A percentile compares a stretch with the other conserved stretches of the same genome.
Conservation (phyloP, 2,888 invertebrate genomes). For the Tineola bisselliella region DNA sequence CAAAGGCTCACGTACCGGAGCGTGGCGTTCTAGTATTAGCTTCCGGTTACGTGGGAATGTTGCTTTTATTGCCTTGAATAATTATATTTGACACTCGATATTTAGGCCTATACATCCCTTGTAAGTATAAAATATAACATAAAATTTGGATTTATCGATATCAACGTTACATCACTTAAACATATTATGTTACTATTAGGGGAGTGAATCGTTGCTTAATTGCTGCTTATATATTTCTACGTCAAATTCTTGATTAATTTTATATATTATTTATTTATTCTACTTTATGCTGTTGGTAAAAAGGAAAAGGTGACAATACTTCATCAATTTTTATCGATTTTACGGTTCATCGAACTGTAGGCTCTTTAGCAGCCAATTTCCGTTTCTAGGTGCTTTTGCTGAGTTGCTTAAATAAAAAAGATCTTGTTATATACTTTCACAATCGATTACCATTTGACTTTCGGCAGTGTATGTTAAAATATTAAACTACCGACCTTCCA, state of each 20-base stretch:
- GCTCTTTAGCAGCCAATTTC: slow-evolving; percentile 50
- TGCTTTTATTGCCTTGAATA: slow-evolving; percentile 40
- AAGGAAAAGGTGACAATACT: slow-evolving; percentile 6
- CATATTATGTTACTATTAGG: neutral
- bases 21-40: slow-evolving; percentile 46
- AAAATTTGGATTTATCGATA: neutral
- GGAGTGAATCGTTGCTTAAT: too few species aligned
- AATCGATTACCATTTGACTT: too few species aligned
- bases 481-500: too few species aligned
- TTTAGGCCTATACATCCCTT: neutral
- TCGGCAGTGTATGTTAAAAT: too few species aligned
- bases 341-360: slow-evolving; percentile 42
- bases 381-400: slow-evolving; percentile 27
- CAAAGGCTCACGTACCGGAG: slow-evolving; percentile 55
- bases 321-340: slow-evolving; percentile 31
- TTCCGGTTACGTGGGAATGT: slow-evolving; percentile 58
- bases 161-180: too few species aligned
- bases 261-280: too few species aligned
- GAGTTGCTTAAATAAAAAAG: neutral
- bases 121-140: neutral
- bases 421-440: too few species aligned
- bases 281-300: neutral
- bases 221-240: too few species aligned
- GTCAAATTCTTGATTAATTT: too few species aligned
- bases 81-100: slow-evolving; percentile 20